A percentile compares a stretch with the other conserved stretches of the same genome.
phyloP scores from a whole-genome alignment of 2,888 invertebrate species.

The Ernsta delagoae region DNA sequence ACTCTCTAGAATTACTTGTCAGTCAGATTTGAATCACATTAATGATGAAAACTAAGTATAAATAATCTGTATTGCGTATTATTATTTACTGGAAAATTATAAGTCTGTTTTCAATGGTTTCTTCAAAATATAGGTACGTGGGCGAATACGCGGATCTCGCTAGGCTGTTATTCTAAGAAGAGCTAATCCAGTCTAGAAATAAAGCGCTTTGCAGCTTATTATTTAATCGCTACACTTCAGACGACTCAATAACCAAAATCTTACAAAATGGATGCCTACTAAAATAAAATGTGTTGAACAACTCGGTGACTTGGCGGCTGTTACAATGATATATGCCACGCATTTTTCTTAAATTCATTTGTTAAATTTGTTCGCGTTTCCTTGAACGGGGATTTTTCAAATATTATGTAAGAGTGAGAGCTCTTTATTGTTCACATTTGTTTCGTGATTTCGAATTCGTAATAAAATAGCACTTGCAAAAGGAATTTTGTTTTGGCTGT shows the following conservation, averaged over 20 bases:
- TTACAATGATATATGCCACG: slow-evolving; percentile 44
- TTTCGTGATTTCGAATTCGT: slow-evolving; percentile 5
- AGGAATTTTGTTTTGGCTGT: not conserved
- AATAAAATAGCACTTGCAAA: not conserved
- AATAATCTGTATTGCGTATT: too few species aligned
- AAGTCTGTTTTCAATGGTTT: too few species aligned
- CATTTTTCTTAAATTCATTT: slow-evolving; percentile 39
- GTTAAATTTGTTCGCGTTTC: slow-evolving; percentile 16
- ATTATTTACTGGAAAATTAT: too few species aligned
- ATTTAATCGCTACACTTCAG: not conserved
- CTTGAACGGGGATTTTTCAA: slow-evolving; percentile 25
- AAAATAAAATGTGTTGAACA: slow-evolving; percentile 45
- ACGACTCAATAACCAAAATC: slow-evolving; percentile 41
- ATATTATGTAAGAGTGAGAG: slow-evolving; percentile 16
- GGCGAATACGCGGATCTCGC: too few species aligned
- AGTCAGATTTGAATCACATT: too few species aligned
- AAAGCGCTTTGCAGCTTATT: not conserved
- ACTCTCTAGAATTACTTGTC: too few species aligned
- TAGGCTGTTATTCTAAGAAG: too few species aligned
- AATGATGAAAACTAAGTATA: too few species aligned
- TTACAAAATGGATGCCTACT: slow-evolving; percentile 45
- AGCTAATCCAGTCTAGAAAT: too few species aligned
- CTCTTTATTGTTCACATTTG: slow-evolving; percentile 21
- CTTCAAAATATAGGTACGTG: too few species aligned
- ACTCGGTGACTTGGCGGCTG: slow-evolving; percentile 37